Base-by-base conservation (phyloP, 2,888 invertebrate species). In the Dynastes tityus region DNA sequence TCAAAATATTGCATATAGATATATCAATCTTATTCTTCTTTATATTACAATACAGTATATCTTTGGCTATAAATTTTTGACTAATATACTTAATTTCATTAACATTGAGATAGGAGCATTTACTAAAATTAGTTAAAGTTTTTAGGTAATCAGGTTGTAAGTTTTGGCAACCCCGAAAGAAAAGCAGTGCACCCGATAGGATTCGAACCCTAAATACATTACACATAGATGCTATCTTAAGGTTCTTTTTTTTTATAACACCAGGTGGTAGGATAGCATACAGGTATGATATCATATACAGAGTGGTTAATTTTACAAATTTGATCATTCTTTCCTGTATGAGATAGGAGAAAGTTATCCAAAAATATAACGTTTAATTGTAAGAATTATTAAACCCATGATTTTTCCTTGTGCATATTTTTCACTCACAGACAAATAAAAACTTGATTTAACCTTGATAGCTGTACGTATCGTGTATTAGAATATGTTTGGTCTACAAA, bases 41-140 rank as follows among this genome's bases (percentile, higher is more conserved):
- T 73, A 64, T 51, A 37, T 13, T 71, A 74, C 11, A 40, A 61
- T 58, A 58, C 55, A 58, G 22, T 58, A 78, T 64, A 63, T 63
- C 64, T 78, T 78, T 78, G 71, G 73, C 53, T 71, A 71, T 77
- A 77, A 29, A 77, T 63, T 71, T 70, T 77, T 45, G 16, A 40
- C 22, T 58, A 27, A 55, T 32, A 40, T n/a, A 64, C 6, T 68
- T 49, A 37, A 37, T 77, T 27, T 27, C 40, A 11, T 29, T 51
- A 9, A 16, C 40, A 40, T 73, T 58, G 58, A 61, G 61, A 74
- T 16, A 63, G 61, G 11, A 58, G 73, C 73, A 74, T 63, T 58
- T 16, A 11, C 16, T 45, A 68, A 45, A 68, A n/a, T 68, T 9
- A 67, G 16, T 22, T 37, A 5, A 37, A 5, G 32, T 37, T 37